Percentiles rank a stretch among this genome's conserved stretches.
Evolutionary conservation across 2,113 vertebrate genomes (phyloP).

Genomic region (Aphelocoma coerulescens): DNA sequence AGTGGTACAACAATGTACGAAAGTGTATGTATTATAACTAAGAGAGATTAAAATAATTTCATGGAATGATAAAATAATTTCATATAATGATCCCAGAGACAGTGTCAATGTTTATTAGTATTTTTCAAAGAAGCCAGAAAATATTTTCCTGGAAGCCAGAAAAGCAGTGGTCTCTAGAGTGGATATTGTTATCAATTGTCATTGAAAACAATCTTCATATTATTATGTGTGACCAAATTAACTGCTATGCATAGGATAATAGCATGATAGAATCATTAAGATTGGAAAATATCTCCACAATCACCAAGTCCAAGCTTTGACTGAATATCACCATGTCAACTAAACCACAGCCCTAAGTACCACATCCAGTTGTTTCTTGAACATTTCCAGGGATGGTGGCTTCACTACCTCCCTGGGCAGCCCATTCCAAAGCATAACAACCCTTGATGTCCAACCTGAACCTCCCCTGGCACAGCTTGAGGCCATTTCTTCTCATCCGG

Average conservation of each 20-base stretch:
- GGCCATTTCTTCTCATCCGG: neutral
- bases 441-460: neutral
- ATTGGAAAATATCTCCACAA: neutral
- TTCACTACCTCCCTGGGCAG: neutral
- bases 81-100: neutral
- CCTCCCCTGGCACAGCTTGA: neutral
- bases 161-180: neutral
- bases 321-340: neutral
- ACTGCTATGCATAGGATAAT: neutral
- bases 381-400: neutral
- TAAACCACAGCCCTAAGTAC: neutral
- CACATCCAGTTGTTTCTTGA: neutral
- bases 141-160: neutral
- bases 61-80: neutral
- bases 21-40: neutral
- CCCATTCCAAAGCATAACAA: rapidly evolving
- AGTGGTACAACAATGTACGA: neutral
- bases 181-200: neutral
- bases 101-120: neutral
- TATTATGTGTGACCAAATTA: neutral
- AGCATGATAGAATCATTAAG: neutral
- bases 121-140: neutral
- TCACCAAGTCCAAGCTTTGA: neutral
- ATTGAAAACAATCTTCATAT: neutral
- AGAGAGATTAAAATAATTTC: neutral